Percentiles rank a stretch among this genome's conserved stretches.
Conservation (phyloP, 2,113 vertebrate genomes). For the Amblyornis subalaris region DNA sequence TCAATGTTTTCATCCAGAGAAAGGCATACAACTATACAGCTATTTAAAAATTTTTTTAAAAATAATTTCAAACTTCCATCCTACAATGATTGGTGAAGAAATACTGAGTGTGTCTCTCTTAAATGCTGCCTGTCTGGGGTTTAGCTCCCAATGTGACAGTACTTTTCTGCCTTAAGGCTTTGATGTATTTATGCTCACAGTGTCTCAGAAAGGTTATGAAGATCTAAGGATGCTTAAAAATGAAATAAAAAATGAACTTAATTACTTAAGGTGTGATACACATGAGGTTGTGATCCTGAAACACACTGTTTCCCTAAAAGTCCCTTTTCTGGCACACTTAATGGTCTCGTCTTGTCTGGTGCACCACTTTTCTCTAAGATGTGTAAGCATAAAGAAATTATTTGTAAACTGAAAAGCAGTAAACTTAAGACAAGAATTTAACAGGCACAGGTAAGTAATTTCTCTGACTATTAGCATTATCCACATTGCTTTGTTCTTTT, state of each 20-base stretch:
- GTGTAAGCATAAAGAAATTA: neutral
- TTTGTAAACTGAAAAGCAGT: neutral
- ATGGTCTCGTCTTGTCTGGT: neutral
- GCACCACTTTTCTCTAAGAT: neutral
- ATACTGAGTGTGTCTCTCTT: neutral
- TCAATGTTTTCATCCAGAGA: neutral
- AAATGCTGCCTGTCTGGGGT: neutral
- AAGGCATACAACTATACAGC: neutral
- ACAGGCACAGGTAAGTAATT: neutral
- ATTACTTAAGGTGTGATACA: neutral
- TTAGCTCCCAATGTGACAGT: neutral
- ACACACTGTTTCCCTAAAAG: neutral
- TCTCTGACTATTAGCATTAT: neutral
- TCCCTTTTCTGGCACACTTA: neutral
- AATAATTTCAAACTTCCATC: neutral
- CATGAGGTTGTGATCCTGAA: neutral
- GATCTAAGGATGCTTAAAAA: neutral
- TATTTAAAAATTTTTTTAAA: too few species aligned
- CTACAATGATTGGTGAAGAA: neutral
- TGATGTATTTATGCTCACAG: neutral
- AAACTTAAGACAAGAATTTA: neutral
- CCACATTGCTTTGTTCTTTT: neutral
- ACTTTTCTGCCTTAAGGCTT: neutral
- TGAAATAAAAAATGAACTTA: neutral
- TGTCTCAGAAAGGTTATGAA: neutral